Base-by-base conservation (phyloP, 2,797 vertebrate species). In the Coracias cyanogaster region DNA sequence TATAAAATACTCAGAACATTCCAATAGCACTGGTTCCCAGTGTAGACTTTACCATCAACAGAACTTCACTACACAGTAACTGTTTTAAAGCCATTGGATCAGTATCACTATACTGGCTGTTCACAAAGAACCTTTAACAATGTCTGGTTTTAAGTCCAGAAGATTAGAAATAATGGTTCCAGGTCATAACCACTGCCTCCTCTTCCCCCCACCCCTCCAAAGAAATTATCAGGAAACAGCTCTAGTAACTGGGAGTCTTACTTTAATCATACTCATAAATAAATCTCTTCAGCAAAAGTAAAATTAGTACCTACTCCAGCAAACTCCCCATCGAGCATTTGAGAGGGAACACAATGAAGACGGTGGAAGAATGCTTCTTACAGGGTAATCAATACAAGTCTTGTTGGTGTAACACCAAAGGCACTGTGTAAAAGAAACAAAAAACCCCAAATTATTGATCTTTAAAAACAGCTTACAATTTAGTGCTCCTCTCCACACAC, bases 271-370 rank as follows among this genome's bases (percentile, higher is more conserved):
- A 80, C 11, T 57, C 10, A 39, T 18, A 87, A 80, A 46, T 31
- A 64, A 45, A 10, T 10, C 3, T 70, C 61, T 62, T 77, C 10
- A 78, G 15, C 20, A 80, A 51, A 90, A 80, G 26, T 22, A 80
- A 65, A 92, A 89, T 66, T 82, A 82, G 55, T 94, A 99, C 99
- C 98, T 95, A 99, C 99, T 82, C 98, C 98, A 99, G 94, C 99
- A 99, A 82, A 98, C 98, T n/a, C 98, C 98, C 99, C 99, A 99
- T 48, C 98, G 98, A 52, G 98, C 97, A 88, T 98, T 73, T 77
- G 98, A 98, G 89, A 99, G 79, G 29, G 93, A 82, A 96, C 99
- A 99, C 7, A 98, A 11, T 0, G 98, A 98, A 4, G 98, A 89
- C 0, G 98, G 97, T 46, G 99, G 99, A 74, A 99, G 97, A 90